Percentiles rank a stretch among this genome's conserved stretches.
These are phyloP conservation scores for Stictocephala bisonia DNA, from an alignment of 2,888 invertebrate genomes.

Conservation along the genomic window DNA sequence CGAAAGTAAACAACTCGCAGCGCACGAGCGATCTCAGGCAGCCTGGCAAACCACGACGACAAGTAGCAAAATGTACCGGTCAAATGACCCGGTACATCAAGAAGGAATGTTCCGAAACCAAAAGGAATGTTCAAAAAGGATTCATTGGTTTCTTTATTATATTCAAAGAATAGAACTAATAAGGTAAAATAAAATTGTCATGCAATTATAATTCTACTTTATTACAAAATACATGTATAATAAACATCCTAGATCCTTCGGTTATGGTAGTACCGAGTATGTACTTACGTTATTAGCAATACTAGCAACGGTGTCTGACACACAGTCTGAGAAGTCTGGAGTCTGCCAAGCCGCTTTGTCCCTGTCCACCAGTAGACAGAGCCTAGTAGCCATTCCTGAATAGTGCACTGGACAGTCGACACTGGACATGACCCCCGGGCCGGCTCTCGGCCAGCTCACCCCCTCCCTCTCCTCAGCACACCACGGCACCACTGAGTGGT, in stretches of 20 bases:
- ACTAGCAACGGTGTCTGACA: conserved; percentile 68
- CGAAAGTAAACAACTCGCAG: no score
- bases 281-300: conserved; percentile 69
- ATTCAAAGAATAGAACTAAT: conserved; percentile 21
- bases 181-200: neutral
- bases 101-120: no score
- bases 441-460: conserved; percentile 75
- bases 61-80: no score
- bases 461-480: conserved; percentile 70
- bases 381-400: conserved; percentile 66
- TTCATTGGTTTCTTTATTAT: no score
- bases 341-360: conserved; percentile 78
- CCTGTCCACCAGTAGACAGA: conserved; percentile 71
- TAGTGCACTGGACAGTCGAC: conserved; percentile 54
- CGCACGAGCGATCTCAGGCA: no score
- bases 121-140: no score
- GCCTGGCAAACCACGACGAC: no score
- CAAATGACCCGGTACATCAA: no score
- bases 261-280: neutral
- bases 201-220: neutral
- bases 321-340: conserved; percentile 81
- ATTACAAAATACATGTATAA: neutral
- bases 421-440: conserved; percentile 76
- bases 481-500: conserved; percentile 70
- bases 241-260: no score